Base-by-base conservation (phyloP, 2,888 invertebrate genomes). In the Meiosimyza decipiens region DNA sequence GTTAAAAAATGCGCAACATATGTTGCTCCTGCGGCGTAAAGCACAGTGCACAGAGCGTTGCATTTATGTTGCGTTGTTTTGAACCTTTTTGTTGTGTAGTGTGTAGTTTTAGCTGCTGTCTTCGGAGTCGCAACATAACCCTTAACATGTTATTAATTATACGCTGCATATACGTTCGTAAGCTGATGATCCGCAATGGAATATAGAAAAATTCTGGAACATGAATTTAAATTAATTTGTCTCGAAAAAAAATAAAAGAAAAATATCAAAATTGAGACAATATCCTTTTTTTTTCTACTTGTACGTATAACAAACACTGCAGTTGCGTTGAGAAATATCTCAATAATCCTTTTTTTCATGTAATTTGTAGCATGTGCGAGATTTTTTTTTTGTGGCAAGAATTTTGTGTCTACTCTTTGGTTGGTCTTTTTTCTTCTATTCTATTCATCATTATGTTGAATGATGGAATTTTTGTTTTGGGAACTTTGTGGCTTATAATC, bases 101-200 rank as follows among this genome's bases (percentile, higher is more conserved):
- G 6, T 47, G 51, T 51, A 52, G 65, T 65, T 65, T 65, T 22
- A 40, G 28, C 15, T 55, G 18, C 47, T 40, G 40, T 40, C 40
- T 6, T 40, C 40, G 40, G 9, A 40, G 40, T 40, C 9, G 40
- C 69, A 50, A 16, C 69, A 69, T 33, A 69, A 51, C 18, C 59
- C 60, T 50, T 51, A 69, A 51, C 69, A 69, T 69, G 60, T 69
- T 69, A 69, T 69, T 69, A 69, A 59, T 69, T 69, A 69, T 69
- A 49, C n/a, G 16, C 60, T 50, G n/a, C 28, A 62, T 40, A 52
- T 9, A 18, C 13, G 49, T 40, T 40, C 9, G 6, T 6, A 40
- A 68, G 47, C n/a, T 16, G 16, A 12, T 50, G 60, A 7, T 28
- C 9, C 40, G 40, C 40, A 40, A 40, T 40, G 40, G 40, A 40